Evolutionary conservation across 2,888 invertebrate genomes (phyloP), one percentile per base, ranked within the genome.

Genomic region (Drosophila multiciliata): DNA sequence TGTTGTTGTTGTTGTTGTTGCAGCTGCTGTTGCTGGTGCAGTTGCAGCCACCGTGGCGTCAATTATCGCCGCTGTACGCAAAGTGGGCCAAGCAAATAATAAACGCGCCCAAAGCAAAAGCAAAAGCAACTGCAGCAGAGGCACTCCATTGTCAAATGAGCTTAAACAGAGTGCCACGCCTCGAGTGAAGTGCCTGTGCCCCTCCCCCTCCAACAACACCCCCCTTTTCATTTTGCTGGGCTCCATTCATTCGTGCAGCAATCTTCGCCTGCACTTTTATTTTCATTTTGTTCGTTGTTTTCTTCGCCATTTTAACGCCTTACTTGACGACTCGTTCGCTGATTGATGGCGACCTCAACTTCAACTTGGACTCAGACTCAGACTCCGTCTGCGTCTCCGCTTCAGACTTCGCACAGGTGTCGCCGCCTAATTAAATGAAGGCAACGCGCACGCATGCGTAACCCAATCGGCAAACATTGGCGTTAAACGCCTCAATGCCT

Each of bases 31-130:
- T 58, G 55, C 26, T 40, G 59, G 36, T 53, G 78, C 74, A 67
- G 87, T 82, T 80, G 85, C 87, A 87, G 89, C 87, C 89, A 87
- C 85, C 89, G 87, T 87, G 89, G 84, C 89, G 83, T 89, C 85
- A 89, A 85, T 85, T 85, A 85, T 85, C 85, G 89, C 80, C 78
- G 85, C 73, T 71, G 78, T 80, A 75, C 78, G 82, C 73, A 86
- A 87, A 87, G 86, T 87, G 87, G 87, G 87, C 82, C 87, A 87
- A 74, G 88, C 78, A 87, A 87, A 87, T 83, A 87, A 87, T 80
- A 84, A 89, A 87, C 89, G 78, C 81, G 80, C 89, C 80, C 82
- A 74, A 36, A 50, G 78, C 78, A 65, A 48, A 45, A 42, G 48
- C 55, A 57, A 54, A 35, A 23, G 20, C 53, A 35, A 23, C 29